Evolutionary conservation across 2,888 invertebrate genomes (phyloP), one percentile per base, ranked within the genome.

Genomic region (Seira ritae): DNA sequence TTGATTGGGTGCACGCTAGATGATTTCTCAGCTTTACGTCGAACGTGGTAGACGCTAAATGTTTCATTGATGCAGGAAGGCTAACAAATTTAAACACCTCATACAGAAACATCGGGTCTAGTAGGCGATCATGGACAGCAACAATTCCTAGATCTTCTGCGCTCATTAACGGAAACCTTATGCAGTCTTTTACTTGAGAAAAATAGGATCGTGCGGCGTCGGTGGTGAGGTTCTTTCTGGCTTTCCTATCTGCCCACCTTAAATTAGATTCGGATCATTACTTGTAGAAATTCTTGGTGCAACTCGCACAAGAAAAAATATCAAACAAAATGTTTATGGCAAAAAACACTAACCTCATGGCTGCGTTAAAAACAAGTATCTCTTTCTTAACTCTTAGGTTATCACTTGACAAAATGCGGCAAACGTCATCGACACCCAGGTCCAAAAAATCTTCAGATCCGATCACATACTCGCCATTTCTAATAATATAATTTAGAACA

Each of bases 101-200:
- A 24, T 24, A 15, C 46, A 65, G n/a, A n/a, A n/a, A n/a, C n/a
- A n/a, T n/a, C n/a, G 17, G 3, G 10, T 42, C 24, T 6, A 80
- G 15, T 1, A 71, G 6, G 20, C 73, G 42, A 6, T 75, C 19
- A 1, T 24, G 12, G 4, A 50, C n/a, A 12, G 46, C 60, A n/a
- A 37, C 3, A 60, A 46, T 24, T 22, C 68, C 71, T 0, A 84
- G 31, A 31, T 75, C 80, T 1, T 23, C 10, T 15, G 73, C 17
- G 4, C 50, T 68, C 69, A 84, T 77, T 15, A 84, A 24, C 0
- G 76, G 68, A 37, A 84, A 80, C n/a, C 80, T 20, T 6, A 84
- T 31, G 10, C 23, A 75, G 12, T 3, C 2, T 10, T 1, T 23
- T 1, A 80, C 69, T 22, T 74, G 20, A 4, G n/a, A 12, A 62